phyloP scores from a whole-genome alignment of 1,140 invertebrate species.

The Leptinotarsa texana region DNA sequence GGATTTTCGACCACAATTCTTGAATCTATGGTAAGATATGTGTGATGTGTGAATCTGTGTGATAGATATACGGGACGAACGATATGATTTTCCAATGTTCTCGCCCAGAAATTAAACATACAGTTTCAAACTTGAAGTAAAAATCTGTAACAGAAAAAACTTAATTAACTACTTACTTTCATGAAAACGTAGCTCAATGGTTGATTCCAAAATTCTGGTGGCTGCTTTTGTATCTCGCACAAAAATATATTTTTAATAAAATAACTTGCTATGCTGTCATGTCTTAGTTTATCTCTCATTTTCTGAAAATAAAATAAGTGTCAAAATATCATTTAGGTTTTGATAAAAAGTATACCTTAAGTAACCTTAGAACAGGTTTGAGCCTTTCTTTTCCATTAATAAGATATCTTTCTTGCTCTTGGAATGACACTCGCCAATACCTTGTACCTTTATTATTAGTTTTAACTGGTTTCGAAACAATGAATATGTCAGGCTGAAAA shows the following conservation, averaged over 20 bases:
- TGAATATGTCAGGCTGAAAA: background rate
- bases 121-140: too few species aligned
- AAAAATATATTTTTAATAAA: slow-evolving; percentile 17
- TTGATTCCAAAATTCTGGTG: slow-evolving; percentile 5
- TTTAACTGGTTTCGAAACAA: slow-evolving; percentile 5
- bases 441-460: background rate
- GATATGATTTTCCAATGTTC: too few species aligned
- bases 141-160: too few species aligned
- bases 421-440: background rate
- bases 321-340: background rate
- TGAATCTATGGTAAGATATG: too few species aligned
- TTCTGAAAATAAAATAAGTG: slow-evolving; percentile 15
- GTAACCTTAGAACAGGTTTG: slow-evolving; percentile 10
- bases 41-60: too few species aligned
- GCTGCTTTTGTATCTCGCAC: background rate
- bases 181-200: slow-evolving; percentile 17
- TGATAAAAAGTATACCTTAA: background rate
- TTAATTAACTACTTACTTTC: slow-evolving; percentile 1
- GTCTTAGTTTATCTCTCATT: slow-evolving; percentile 10
- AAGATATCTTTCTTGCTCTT: slow-evolving; percentile 7
- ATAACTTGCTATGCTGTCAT: slow-evolving; percentile 11
- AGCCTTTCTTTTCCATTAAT: background rate
- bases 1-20: too few species aligned
- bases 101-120: too few species aligned
- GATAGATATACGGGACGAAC: too few species aligned